Conservation (phyloP, 2,113 vertebrate genomes). For the Aegotheles bennettii region DNA sequence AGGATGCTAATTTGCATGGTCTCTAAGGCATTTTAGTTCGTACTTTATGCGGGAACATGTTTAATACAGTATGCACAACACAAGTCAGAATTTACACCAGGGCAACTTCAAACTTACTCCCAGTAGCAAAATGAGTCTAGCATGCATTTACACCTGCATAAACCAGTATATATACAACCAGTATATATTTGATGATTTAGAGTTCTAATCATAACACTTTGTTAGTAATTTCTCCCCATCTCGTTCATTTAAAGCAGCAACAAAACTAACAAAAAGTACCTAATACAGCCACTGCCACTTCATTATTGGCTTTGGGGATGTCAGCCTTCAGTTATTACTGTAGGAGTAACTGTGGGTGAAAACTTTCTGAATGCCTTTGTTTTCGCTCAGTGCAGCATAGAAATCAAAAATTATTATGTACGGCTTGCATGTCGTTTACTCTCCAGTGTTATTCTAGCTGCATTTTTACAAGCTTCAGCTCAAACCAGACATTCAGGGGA, state of each 20-base stretch:
- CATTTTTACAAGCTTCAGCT: background rate
- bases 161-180: too few relatives aligned
- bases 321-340: background rate
- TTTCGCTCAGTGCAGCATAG: background rate
- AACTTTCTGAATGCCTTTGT: background rate
- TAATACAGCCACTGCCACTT: background rate
- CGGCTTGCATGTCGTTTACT: background rate
- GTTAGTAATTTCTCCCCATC: background rate
- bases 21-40: background rate
- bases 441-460: background rate
- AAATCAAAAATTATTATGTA: background rate
- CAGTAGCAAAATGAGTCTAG: background rate
- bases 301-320: background rate
- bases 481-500: background rate
- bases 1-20: background rate
- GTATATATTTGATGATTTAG: too few relatives aligned
- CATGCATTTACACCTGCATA: background rate
- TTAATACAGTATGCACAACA: background rate
- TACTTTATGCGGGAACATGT: background rate
- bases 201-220: background rate
- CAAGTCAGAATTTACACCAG: background rate
- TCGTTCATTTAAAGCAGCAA: background rate
- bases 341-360: background rate
- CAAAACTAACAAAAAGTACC: background rate
- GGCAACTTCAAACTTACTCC: fast-evolving